Conservation (phyloP, 2,797 vertebrate genomes). For the Eleutherodactylus coqui region DNA sequence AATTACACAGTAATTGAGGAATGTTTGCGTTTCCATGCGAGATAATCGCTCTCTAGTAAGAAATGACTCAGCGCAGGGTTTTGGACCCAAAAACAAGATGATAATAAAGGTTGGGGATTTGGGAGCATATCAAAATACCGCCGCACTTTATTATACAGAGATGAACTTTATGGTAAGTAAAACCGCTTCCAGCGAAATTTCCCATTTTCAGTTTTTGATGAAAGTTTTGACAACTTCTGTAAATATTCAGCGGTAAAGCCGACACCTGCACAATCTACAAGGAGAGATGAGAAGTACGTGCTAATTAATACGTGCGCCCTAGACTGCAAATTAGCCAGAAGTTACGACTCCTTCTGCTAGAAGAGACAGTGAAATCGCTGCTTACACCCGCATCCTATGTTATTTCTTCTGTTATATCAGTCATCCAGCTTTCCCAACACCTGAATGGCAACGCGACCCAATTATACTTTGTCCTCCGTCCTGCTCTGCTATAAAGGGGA, state of each 20-base stretch:
- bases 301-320: conserved; percentile 40
- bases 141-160: neutral
- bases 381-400: neutral
- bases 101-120: neutral
- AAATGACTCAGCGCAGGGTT: neutral
- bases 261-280: conserved; percentile 39
- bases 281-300: conserved; percentile 35
- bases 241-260: conserved; percentile 54
- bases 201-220: conserved; percentile 38
- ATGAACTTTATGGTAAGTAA: neutral
- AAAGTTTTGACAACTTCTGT: conserved; percentile 58
- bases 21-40: too few species aligned
- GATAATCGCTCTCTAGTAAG: too few species aligned
- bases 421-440: neutral
- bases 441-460: neutral
- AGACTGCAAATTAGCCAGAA: conserved; percentile 24
- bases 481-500: neutral
- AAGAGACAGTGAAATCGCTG: neutral
- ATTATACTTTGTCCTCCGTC: neutral
- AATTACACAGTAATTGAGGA: too few species aligned
- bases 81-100: neutral
- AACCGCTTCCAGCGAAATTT: neutral
- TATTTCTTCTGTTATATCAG: neutral
- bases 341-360: neutral
- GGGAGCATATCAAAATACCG: neutral